Evolutionary conservation across 2,797 vertebrate genomes (phyloP).

Genomic region (Acrocephalus scirpaceus): DNA sequence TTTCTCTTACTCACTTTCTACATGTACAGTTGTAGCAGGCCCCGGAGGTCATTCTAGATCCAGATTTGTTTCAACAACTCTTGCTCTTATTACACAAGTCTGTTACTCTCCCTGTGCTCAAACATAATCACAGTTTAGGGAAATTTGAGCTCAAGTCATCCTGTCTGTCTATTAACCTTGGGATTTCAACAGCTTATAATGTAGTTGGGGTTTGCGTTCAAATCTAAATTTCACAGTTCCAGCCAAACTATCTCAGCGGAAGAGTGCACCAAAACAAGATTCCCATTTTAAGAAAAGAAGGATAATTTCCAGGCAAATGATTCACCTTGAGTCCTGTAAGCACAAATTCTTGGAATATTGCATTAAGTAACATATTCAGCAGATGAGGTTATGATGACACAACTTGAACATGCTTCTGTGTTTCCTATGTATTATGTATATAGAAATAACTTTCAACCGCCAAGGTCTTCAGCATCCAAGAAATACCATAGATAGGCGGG

Average conservation of each 20-base stretch:
- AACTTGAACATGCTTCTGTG: not conserved
- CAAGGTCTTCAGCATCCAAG: not conserved
- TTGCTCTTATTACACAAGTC: not conserved
- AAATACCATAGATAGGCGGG: slow-evolving; percentile 33
- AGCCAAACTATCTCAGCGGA: not conserved
- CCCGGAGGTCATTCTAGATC: not conserved
- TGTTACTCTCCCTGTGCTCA: not conserved
- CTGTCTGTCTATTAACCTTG: not conserved
- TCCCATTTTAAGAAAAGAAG: not conserved
- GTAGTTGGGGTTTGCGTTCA: slow-evolving; percentile 6
- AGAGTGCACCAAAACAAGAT: not conserved
- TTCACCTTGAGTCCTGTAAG: slow-evolving; percentile 16
- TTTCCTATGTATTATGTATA: not conserved
- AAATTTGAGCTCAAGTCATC: slow-evolving; percentile 3
- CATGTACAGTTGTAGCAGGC: slow-evolving; percentile 27
- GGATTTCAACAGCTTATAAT: slow-evolving; percentile 29
- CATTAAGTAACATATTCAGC: not conserved
- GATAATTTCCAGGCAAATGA: slow-evolving; percentile 15
- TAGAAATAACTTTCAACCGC: slow-evolving; percentile 9
- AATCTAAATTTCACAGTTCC: not conserved
- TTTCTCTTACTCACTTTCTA: slow-evolving; percentile 25
- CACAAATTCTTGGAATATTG: slow-evolving; percentile 1
- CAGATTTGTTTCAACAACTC: slow-evolving; percentile 25
- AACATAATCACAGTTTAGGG: not conserved
- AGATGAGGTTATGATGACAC: slow-evolving; percentile 28